Percentiles rank a stretch among this genome's conserved stretches.
These are phyloP conservation scores for Unio delphinus DNA, from an alignment of 2,888 invertebrate genomes.

Conservation along the genomic window DNA sequence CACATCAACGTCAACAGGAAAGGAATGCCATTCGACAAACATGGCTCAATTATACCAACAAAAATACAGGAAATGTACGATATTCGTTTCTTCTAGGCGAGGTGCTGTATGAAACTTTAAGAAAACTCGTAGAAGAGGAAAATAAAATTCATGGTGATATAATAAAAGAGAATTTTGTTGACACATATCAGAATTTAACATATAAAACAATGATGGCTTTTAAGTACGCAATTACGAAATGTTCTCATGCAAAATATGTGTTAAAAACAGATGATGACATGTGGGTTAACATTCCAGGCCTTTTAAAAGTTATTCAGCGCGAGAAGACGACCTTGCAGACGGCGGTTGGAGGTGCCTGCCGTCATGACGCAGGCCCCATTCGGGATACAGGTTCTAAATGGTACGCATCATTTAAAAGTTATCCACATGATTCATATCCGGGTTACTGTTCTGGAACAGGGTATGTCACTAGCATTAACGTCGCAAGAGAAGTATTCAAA, in stretches of 20 bases:
- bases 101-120: slow-evolving; percentile 1
- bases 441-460: slow-evolving; percentile 59
- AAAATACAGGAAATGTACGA: slow-evolving; percentile 23
- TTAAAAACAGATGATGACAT: slow-evolving; percentile 39
- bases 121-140: slow-evolving; percentile 15
- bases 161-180: slow-evolving; percentile 25
- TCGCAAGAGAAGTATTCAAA: slow-evolving; percentile 37
- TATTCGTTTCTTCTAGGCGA: slow-evolving; percentile 34
- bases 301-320: slow-evolving; percentile 20
- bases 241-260: slow-evolving; percentile 22
- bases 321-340: slow-evolving; percentile 17
- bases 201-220: slow-evolving; percentile 32
- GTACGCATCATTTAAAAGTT: slow-evolving; percentile 48
- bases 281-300: slow-evolving; percentile 23
- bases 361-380: slow-evolving; percentile 31
- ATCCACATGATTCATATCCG: slow-evolving; percentile 47
- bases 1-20: slow-evolving; percentile 9
- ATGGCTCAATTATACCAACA: slow-evolving; percentile 22
- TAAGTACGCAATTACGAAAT: slow-evolving; percentile 25
- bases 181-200: slow-evolving; percentile 31
- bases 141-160: slow-evolving; percentile 24
- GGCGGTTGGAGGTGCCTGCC: slow-evolving; percentile 40
- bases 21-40: slow-evolving; percentile 31
- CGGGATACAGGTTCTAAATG: slow-evolving; percentile 49
- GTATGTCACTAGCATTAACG: slow-evolving; percentile 47